These are phyloP conservation scores for Cantharis flavilabris DNA, from an alignment of 2,888 invertebrate species.

Conservation along the genomic window DNA sequence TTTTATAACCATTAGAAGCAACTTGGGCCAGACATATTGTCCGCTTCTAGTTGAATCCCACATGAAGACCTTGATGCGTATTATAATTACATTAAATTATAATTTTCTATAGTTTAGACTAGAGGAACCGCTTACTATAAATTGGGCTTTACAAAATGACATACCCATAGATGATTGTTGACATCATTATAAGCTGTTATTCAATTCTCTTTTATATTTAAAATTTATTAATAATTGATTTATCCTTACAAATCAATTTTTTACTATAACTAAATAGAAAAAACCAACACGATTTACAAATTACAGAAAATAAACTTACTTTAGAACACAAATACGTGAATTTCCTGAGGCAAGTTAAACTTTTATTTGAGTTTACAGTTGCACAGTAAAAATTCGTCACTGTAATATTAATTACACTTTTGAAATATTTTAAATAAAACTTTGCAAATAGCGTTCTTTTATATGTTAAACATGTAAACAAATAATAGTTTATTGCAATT, in stretches of 20 bases:
- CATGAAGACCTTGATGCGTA: neutral
- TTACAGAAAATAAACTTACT: neutral
- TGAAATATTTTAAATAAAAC: neutral
- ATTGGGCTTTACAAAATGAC: neutral
- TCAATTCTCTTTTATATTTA: neutral
- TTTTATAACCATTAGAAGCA: neutral
- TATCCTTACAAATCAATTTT: neutral
- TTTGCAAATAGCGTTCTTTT: neutral
- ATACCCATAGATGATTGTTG: neutral
- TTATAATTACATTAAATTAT: neutral
- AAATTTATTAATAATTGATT: neutral
- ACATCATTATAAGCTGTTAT: neutral
- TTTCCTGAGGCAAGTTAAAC: neutral
- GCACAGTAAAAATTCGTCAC: neutral
- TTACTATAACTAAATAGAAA: neutral
- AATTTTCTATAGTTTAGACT: neutral
- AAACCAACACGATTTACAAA: neutral
- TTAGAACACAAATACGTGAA: neutral
- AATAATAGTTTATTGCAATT: slow-evolving; percentile 6
- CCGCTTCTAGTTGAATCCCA: slow-evolving; percentile 6
- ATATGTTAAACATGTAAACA: slow-evolving; percentile 12
- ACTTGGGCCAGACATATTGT: slow-evolving; percentile 2
- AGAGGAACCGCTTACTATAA: neutral
- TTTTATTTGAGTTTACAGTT: neutral
- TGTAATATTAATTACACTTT: neutral